Conservation (phyloP, 2,888 invertebrate genomes). For the Willowsia nigromaculata region DNA sequence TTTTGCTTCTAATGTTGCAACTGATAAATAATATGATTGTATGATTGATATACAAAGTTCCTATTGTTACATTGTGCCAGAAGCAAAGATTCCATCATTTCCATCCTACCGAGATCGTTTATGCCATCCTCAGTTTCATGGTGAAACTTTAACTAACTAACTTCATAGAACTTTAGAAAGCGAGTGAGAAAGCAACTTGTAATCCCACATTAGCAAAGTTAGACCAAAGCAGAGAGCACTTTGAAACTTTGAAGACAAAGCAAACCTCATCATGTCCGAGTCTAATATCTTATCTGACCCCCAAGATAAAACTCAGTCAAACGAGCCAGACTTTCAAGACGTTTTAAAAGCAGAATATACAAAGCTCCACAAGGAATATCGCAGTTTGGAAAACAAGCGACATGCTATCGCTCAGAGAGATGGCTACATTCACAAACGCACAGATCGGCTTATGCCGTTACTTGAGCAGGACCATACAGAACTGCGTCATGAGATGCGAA, state of each 20-base stretch:
- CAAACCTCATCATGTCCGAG: not conserved
- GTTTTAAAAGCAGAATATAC: conserved; percentile 15
- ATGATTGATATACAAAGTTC: not conserved
- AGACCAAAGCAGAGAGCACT: too few species aligned
- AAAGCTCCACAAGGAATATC: conserved; percentile 51
- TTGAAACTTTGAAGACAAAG: too few species aligned
- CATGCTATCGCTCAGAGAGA: conserved; percentile 43
- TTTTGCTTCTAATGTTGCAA: too few species aligned
- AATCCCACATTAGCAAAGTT: too few species aligned
- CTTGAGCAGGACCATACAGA: conserved; percentile 85
- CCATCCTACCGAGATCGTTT: too few species aligned
- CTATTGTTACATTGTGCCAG: not conserved
- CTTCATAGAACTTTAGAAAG: too few species aligned
- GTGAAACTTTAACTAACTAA: too few species aligned
- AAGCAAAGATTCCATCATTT: not conserved
- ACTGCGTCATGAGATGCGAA: conserved; percentile 80
- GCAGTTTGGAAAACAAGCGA: conserved; percentile 42
- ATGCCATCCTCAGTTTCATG: too few species aligned
- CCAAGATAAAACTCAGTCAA: not conserved
- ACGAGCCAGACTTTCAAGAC: not conserved
- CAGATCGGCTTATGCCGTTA: not conserved
- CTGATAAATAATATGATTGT: too few species aligned
- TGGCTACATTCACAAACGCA: not conserved
- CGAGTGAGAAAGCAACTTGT: too few species aligned
- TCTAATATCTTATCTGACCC: not conserved